Percentiles rank a stretch among this genome's conserved stretches.
Evolutionary conservation across 2,113 vertebrate genomes (phyloP).

Genomic region (Tyrannus savana): DNA sequence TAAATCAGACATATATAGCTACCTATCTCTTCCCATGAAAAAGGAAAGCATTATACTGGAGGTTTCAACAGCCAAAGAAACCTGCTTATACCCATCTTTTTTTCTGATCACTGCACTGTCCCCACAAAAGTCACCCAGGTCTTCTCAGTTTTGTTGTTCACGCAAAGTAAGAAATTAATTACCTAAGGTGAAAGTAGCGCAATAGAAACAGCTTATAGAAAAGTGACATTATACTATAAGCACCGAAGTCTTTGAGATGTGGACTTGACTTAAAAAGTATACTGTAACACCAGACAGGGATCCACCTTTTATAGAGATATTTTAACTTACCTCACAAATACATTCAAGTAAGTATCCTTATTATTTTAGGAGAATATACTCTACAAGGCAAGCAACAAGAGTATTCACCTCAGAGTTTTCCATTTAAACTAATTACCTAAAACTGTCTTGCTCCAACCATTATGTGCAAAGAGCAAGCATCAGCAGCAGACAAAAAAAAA

Average conservation of each 20-base stretch:
- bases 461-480: slow-evolving; percentile 48
- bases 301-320: not conserved
- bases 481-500: not conserved
- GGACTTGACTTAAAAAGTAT: slow-evolving; percentile 41
- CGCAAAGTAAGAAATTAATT: slow-evolving; percentile 3
- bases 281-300: not conserved
- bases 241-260: slow-evolving; percentile 44
- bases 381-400: slow-evolving; percentile 62
- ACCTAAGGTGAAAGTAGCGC: not conserved
- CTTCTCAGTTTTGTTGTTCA: slow-evolving; percentile 46
- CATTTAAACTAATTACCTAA: slow-evolving; percentile 50
- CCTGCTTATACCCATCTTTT: slow-evolving; percentile 20
- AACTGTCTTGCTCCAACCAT: slow-evolving; percentile 47
- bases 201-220: slow-evolving; percentile 9
- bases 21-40: slow-evolving; percentile 48
- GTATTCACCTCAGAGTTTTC: slow-evolving; percentile 28
- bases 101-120: slow-evolving; percentile 22
- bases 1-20: slow-evolving; percentile 28
- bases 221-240: not conserved
- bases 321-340: slow-evolving; percentile 60
- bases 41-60: slow-evolving; percentile 12
- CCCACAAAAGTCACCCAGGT: slow-evolving; percentile 18
- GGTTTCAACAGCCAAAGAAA: slow-evolving; percentile 32
- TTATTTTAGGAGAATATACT: slow-evolving; percentile 41
- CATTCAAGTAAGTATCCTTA: slow-evolving; percentile 35